Evolutionary conservation across 1,140 invertebrate genomes (phyloP).

Genomic region (Ceratina australensis): DNA sequence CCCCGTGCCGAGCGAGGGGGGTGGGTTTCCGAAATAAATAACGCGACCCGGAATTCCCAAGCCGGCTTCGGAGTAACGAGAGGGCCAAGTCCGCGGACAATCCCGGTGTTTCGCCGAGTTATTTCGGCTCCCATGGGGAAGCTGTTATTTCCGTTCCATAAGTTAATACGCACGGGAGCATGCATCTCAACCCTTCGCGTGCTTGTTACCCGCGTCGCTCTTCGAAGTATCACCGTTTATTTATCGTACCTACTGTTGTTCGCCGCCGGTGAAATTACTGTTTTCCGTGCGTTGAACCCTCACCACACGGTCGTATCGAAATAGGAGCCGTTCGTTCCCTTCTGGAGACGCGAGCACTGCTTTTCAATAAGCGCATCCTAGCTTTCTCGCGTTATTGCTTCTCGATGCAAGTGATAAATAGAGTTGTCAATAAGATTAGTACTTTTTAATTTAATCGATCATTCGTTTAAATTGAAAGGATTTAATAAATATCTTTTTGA

Average conservation of each 20-base stretch:
- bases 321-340: neutral
- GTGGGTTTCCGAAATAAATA: constrained; percentile 38
- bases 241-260: constrained; percentile 33
- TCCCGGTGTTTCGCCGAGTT: constrained; percentile 60
- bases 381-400: too few relatives aligned
- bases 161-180: constrained; percentile 58
- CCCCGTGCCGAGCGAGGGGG: neutral
- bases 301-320: neutral
- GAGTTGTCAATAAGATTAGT: too few relatives aligned
- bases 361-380: neutral
- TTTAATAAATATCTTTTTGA: too few relatives aligned
- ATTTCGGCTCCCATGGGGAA: constrained; percentile 59
- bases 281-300: constrained; percentile 13
- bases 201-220: constrained; percentile 22
- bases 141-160: constrained; percentile 69
- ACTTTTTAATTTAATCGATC: too few relatives aligned
- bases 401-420: too few relatives aligned
- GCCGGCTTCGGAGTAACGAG: constrained; percentile 40
- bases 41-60: constrained; percentile 41
- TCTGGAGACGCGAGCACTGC: neutral
- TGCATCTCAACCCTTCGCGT: neutral
- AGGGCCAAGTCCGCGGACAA: constrained; percentile 43
- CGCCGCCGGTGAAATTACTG: constrained; percentile 20
- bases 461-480: too few relatives aligned
- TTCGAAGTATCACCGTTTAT: constrained; percentile 55